These are phyloP conservation scores for Conus betulinus DNA, from an alignment of 1,140 invertebrate genomes.

Conservation along the genomic window DNA sequence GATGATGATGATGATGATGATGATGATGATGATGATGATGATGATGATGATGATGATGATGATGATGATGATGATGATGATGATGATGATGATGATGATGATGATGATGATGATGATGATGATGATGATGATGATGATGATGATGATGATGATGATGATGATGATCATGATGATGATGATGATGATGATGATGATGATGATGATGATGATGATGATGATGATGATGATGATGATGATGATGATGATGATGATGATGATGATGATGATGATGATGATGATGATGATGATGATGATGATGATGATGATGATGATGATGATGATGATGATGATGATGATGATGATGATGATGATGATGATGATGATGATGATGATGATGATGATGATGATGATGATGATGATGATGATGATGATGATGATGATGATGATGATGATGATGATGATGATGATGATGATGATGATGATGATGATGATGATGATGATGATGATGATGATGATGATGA, in stretches of 20 bases:
- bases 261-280: not conserved
- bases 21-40: not conserved
- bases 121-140: not conserved
- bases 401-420: not conserved
- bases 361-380: not conserved
- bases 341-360: not conserved
- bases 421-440: not conserved
- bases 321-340: not conserved
- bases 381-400: not conserved
- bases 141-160: not conserved
- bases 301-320: not conserved
- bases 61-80: conserved; percentile 18
- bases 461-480: not conserved
- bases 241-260: not conserved
- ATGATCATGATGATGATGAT: not conserved
- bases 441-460: not conserved
- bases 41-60: not conserved
- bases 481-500: not conserved
- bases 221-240: not conserved
- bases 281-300: conserved; percentile 19
- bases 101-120: not conserved
- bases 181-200: conserved; percentile 10
- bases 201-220: not conserved
- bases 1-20: not conserved
- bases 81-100: conserved; percentile 4